phyloP scores from a whole-genome alignment of 2,113 vertebrate genomes.

The Eidolon helvum region DNA sequence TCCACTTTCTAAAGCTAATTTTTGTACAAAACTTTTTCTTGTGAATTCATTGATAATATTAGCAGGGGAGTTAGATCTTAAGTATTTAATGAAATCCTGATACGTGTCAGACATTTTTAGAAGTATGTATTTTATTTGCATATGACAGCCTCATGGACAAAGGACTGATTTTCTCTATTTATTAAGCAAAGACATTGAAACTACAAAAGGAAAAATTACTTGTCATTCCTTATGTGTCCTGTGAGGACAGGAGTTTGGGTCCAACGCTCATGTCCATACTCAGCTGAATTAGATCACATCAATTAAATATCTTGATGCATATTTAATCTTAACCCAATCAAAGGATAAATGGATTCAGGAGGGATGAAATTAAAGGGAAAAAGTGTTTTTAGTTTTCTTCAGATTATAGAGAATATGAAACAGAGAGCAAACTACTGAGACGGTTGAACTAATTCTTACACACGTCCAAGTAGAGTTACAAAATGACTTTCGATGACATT shows the following conservation, averaged over 20 bases:
- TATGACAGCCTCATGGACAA: not conserved
- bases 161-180: not conserved
- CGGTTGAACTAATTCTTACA: not conserved
- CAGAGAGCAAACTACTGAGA: not conserved
- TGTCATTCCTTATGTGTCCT: not conserved
- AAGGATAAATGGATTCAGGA: not conserved
- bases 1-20: not conserved
- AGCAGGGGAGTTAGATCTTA: not conserved
- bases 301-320: not conserved
- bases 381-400: not conserved
- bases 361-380: not conserved
- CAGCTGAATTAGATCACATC: not conserved
- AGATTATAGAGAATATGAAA: not conserved
- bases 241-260: not conserved
- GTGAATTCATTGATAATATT: not conserved
- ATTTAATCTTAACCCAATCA: not conserved
- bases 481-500: not conserved
- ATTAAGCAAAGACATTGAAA: not conserved
- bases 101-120: not conserved
- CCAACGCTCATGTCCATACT: not conserved
- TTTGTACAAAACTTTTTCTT: not conserved
- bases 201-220: not conserved
- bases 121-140: not conserved
- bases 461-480: not conserved
- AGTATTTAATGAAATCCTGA: not conserved